Conservation (phyloP, 2,888 invertebrate genomes). For the Tenthredo scrophulariae region DNA sequence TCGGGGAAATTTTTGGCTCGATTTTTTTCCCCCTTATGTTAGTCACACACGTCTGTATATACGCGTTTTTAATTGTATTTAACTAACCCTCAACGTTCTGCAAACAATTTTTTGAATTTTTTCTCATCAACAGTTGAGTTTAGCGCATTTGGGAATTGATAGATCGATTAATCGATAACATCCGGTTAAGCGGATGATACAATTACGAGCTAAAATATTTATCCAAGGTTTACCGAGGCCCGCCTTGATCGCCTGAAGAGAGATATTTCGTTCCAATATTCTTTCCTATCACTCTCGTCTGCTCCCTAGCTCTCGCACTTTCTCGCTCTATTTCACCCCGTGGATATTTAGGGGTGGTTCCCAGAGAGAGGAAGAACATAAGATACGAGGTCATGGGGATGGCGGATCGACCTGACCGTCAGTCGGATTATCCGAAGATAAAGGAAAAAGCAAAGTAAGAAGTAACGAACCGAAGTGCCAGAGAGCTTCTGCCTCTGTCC, state of each 20-base stretch:
- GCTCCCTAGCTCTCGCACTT: background rate
- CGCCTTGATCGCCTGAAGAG: slow-evolving; percentile 39
- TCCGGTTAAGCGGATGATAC: slow-evolving; percentile 35
- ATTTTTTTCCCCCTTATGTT: background rate
- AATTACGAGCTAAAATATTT: slow-evolving; percentile 50
- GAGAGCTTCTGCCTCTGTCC: background rate
- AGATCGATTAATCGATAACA: slow-evolving; percentile 30
- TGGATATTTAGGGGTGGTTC: slow-evolving; percentile 15
- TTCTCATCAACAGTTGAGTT: slow-evolving; percentile 1
- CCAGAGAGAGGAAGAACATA: background rate
- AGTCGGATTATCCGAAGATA: slow-evolving; percentile 47
- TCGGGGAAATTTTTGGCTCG: background rate
- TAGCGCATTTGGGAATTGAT: background rate
- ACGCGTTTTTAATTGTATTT: background rate
- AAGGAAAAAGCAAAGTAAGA: slow-evolving; percentile 25
- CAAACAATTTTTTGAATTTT: background rate
- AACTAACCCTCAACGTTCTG: background rate
- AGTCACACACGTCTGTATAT: background rate
- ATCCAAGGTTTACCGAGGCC: slow-evolving; percentile 32
- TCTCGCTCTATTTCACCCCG: slow-evolving; percentile 9
- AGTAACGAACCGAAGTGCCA: slow-evolving; percentile 28
- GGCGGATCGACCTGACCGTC: slow-evolving; percentile 41
- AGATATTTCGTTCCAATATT: slow-evolving; percentile 45
- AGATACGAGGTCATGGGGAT: slow-evolving; percentile 17
- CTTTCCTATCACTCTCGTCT: slow-evolving; percentile 33